Conservation (phyloP, 2,113 vertebrate species). For the Macquaria australasica region DNA sequence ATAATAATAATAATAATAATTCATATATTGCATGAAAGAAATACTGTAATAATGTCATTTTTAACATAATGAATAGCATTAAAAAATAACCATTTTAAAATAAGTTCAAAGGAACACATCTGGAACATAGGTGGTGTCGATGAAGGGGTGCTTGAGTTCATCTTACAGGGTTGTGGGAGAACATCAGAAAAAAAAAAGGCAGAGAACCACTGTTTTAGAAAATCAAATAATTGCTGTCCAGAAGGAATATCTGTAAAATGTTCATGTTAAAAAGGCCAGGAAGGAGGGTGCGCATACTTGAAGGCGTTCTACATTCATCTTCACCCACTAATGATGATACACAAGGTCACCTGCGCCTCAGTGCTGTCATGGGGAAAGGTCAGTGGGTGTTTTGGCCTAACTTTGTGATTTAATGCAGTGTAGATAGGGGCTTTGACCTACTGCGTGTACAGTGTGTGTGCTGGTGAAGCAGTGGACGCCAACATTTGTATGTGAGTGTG, state of each 20-base stretch:
- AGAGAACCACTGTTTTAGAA: neutral
- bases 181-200: neutral
- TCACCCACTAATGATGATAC: neutral
- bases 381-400: slow-evolving; percentile 40
- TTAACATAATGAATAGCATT: neutral
- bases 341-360: slow-evolving; percentile 38
- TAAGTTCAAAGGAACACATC: neutral
- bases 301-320: slow-evolving; percentile 38
- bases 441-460: slow-evolving; percentile 17
- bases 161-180: neutral
- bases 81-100: neutral
- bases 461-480: slow-evolving; percentile 7
- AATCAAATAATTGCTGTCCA: neutral
- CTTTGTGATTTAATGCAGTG: slow-evolving; percentile 60
- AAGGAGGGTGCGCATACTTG: neutral
- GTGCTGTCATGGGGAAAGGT: slow-evolving; percentile 40
- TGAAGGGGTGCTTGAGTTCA: neutral
- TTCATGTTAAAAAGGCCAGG: neutral
- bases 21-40: neutral
- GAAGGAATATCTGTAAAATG: neutral
- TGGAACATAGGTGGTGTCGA: neutral
- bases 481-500: slow-evolving; percentile 18
- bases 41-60: neutral
- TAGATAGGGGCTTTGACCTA: slow-evolving; percentile 31
- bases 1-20: too few relatives aligned